A percentile compares a stretch with the other conserved stretches of the same genome.
Evolutionary conservation across 2,888 invertebrate genomes (phyloP).

Genomic region (Oscheius onirici): DNA sequence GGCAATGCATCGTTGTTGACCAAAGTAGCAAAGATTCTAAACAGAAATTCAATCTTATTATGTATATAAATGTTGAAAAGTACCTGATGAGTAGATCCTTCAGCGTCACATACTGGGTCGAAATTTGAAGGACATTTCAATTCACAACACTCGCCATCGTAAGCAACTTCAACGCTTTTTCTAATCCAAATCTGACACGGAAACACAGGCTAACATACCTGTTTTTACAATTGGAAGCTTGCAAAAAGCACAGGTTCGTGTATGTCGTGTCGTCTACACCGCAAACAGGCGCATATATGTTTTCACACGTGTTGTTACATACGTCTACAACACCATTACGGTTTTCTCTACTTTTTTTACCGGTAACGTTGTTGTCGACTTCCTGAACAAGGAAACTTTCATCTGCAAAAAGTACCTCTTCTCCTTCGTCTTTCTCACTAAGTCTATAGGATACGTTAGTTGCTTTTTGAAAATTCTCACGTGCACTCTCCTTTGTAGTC

Average conservation of each 20-base stretch:
- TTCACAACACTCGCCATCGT: slow-evolving; percentile 53
- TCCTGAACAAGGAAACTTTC: neutral
- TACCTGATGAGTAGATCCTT: slow-evolving; percentile 50
- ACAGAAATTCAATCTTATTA: slow-evolving; percentile 31
- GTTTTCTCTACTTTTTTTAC: too few relatives aligned
- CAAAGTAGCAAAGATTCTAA: slow-evolving; percentile 66
- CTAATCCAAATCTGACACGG: neutral
- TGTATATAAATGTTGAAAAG: neutral
- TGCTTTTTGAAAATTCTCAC: slow-evolving; percentile 18
- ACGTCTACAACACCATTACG: neutral
- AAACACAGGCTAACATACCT: neutral
- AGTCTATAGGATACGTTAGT: neutral
- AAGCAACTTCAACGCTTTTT: slow-evolving; percentile 36
- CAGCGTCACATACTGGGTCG: slow-evolving; percentile 58
- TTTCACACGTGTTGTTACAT: slow-evolving; percentile 48
- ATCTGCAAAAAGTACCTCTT: neutral
- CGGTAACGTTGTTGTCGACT: neutral
- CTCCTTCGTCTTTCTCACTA: neutral
- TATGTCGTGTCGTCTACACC: slow-evolving; percentile 63
- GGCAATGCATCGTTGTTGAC: slow-evolving; percentile 59
- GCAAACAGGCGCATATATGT: slow-evolving; percentile 63
- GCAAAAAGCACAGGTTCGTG: slow-evolving; percentile 59
- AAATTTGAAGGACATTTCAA: slow-evolving; percentile 49
- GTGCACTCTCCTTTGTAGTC: slow-evolving; percentile 38
- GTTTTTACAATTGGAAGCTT: slow-evolving; percentile 47